Base-by-base conservation (phyloP, 2,797 vertebrate species). In the Steatocranus sp. region DNA sequence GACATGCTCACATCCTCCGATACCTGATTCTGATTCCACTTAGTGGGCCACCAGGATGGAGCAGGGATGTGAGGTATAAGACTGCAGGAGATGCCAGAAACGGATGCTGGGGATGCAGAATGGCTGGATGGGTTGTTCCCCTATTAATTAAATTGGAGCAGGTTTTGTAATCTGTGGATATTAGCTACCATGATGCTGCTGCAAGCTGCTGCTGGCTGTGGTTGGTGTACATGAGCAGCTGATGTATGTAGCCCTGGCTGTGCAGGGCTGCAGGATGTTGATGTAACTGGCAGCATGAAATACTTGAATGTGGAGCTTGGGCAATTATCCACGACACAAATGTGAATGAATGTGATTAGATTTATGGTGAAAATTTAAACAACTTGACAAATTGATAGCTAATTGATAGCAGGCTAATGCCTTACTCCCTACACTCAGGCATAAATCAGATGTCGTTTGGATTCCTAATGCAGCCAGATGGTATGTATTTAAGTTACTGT, bases 391-490 rank as follows among this genome's bases (percentile, higher is more conserved):
- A 90, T 88, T 88, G 87, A 79, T 89, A 82, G 84, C 87, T 87
- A 91, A 91, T 89, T 91, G 88, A 92, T 85, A 80, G 68, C 82
- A 84, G 85, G 80, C 74, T 90, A 91, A 94, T 91, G 88, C 73
- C 61, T 88, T 17, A 2, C 78, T 89, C 89, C 83, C 83, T 53
- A 58, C 83, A 83, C 88, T 89, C 58, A 34, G 23, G 53, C 84
- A 84, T 93, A 84, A 94, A 91, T 93, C 89, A 88, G 80, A 92
- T 86, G 86, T 91, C 79, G 84, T 90, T 92, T 92, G 87, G 88
- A 90, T 86, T 91, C 79, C 66, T 88, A 90, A 91, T 87, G 85
- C 81, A 84, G 81, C 87, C 91, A 94, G 92, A 94, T 95, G 93
- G 93, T 89, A 46, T 90, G 87, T 88, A 80, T 91, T 91, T 92